Conservation (phyloP, 1,140 invertebrate species). For the Aphelinus certus region DNA sequence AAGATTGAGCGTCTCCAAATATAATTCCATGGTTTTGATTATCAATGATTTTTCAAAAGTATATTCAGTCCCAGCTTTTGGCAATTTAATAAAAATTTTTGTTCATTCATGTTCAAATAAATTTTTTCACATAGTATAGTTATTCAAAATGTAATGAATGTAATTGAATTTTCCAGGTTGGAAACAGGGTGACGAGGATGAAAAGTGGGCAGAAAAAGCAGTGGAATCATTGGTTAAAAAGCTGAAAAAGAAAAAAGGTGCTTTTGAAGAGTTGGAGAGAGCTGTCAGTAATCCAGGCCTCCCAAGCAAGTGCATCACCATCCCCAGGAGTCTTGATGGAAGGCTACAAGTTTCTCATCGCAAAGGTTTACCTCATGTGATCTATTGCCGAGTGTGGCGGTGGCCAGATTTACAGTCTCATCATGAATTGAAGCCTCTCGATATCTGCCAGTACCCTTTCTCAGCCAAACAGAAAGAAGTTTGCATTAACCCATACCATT, state of each 20-base stretch:
- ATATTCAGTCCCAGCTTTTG: no score
- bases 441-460: slow-evolving; percentile 94
- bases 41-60: no score
- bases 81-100: not conserved
- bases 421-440: slow-evolving; percentile 94
- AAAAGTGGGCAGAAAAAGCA: slow-evolving; percentile 99
- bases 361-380: slow-evolving; percentile 96
- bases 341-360: slow-evolving; percentile 93
- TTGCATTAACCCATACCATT: slow-evolving; percentile 99
- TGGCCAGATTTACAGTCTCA: slow-evolving; percentile 98
- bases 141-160: not conserved
- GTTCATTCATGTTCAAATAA: not conserved
- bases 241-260: slow-evolving; percentile 94
- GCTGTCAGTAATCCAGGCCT: slow-evolving; percentile 93
- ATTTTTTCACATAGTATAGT: not conserved
- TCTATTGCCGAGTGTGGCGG: slow-evolving; percentile 97
- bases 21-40: no score
- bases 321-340: slow-evolving; percentile 95
- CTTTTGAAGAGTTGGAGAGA: slow-evolving; percentile 94
- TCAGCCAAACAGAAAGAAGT: slow-evolving; percentile 96
- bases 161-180: slow-evolving; percentile 81
- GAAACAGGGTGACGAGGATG: slow-evolving; percentile 98
- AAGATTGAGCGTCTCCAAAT: not conserved
- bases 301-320: slow-evolving; percentile 96
- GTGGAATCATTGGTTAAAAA: slow-evolving; percentile 99